These are phyloP conservation scores for Tolmerus cingulatus DNA, from an alignment of 2,888 invertebrate species.

Conservation along the genomic window DNA sequence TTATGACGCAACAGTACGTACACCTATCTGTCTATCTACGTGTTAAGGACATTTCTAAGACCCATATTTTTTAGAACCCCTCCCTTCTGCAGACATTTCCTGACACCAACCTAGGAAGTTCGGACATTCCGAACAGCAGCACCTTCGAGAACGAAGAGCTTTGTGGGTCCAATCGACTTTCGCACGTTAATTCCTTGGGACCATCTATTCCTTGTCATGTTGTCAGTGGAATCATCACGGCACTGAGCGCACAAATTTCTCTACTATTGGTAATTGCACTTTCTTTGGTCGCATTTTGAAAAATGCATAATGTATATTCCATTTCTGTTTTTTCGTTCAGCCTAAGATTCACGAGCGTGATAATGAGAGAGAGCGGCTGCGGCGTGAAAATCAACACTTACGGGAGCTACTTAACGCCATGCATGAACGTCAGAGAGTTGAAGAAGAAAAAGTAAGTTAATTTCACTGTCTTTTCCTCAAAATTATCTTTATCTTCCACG, in stretches of 20 bases:
- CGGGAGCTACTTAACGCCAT: slow-evolving; percentile 76
- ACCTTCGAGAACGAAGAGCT: slow-evolving; percentile 29
- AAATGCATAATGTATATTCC: not conserved
- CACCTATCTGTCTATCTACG: slow-evolving; percentile 41
- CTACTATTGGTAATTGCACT: slow-evolving; percentile 70
- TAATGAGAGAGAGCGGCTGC: slow-evolving; percentile 76
- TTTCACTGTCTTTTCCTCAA: not conserved
- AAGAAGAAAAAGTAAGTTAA: slow-evolving; percentile 52
- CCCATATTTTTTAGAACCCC: not conserved
- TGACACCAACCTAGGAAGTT: not conserved
- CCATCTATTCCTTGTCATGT: slow-evolving; percentile 70
- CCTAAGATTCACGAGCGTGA: slow-evolving; percentile 78
- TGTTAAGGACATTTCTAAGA: not conserved
- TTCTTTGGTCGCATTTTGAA: not conserved
- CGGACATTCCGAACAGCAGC: not conserved
- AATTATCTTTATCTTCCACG: not conserved
- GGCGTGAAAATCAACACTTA: slow-evolving; percentile 75
- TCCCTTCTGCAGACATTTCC: not conserved
- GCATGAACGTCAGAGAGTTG: slow-evolving; percentile 64
- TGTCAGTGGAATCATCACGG: slow-evolving; percentile 71
- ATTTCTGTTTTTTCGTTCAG: slow-evolving; percentile 62
- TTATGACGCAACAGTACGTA: slow-evolving; percentile 56
- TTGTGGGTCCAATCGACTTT: slow-evolving; percentile 63
- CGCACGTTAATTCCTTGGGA: slow-evolving; percentile 63
- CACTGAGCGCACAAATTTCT: slow-evolving; percentile 72